Conservation (phyloP, 2,113 vertebrate genomes). For the Rousettus leschenaultii region DNA sequence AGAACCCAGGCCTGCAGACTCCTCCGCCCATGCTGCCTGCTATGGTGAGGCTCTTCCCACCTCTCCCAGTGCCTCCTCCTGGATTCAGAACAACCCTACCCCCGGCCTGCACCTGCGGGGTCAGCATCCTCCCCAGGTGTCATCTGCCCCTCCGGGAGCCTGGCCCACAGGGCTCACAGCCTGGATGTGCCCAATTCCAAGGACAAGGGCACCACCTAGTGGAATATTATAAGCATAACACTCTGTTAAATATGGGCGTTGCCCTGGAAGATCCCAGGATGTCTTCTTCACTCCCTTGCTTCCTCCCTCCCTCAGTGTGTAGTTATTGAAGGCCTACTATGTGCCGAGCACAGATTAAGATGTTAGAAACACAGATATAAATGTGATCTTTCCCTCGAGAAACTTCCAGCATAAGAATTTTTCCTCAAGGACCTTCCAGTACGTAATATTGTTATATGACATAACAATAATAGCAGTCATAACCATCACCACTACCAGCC, state of each 20-base stretch:
- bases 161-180: fast-evolving
- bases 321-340: neutral
- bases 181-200: neutral
- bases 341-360: neutral
- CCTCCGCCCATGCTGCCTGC: too few relatives aligned
- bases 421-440: neutral
- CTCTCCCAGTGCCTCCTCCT: neutral
- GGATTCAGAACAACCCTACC: too few relatives aligned
- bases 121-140: neutral
- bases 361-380: neutral
- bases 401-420: neutral
- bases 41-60: neutral
- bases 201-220: conserved; percentile 22
- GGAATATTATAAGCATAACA: fast-evolving
- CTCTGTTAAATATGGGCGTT: too few relatives aligned
- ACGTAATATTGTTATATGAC: neutral
- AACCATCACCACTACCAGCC: neutral
- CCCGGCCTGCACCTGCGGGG: neutral
- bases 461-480: neutral
- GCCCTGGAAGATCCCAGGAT: fast-evolving
- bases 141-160: fast-evolving
- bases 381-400: neutral
- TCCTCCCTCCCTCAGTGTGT: fast-evolving
- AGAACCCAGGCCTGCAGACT: neutral
- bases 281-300: fast-evolving